A percentile compares a stretch with the other conserved stretches of the same genome.
Evolutionary conservation across 2,113 vertebrate genomes (phyloP).

Genomic region (Calonectris borealis): DNA sequence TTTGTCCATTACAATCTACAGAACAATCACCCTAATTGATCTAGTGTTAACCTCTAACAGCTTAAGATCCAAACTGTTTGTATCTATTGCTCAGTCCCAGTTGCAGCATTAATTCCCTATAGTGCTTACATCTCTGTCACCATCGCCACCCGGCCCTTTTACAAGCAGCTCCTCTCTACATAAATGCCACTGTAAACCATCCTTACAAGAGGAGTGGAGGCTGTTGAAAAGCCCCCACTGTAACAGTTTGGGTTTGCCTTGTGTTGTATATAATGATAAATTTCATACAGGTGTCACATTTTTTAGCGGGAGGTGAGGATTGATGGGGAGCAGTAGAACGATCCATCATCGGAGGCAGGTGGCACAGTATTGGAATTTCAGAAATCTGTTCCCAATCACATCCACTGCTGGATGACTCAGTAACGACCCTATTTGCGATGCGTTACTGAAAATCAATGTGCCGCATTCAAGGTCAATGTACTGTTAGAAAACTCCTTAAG

Average conservation of each 20-base stretch:
- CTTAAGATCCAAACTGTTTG: slow-evolving; percentile 59
- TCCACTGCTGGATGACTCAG: slow-evolving; percentile 84
- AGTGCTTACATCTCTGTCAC: slow-evolving; percentile 71
- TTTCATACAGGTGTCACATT: slow-evolving; percentile 88
- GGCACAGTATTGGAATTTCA: slow-evolving; percentile 93
- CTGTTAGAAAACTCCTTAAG: slow-evolving; percentile 97
- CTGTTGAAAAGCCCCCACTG: slow-evolving; percentile 61
- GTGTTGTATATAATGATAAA: slow-evolving; percentile 84
- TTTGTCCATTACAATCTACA: slow-evolving; percentile 74
- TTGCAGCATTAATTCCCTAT: slow-evolving; percentile 70
- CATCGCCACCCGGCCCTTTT: neutral
- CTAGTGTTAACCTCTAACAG: slow-evolving; percentile 71
- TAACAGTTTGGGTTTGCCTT: slow-evolving; percentile 64
- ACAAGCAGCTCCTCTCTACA: slow-evolving; percentile 47
- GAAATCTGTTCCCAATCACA: slow-evolving; percentile 94
- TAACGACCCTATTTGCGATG: slow-evolving; percentile 90
- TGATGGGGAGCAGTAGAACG: slow-evolving; percentile 83
- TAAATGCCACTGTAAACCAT: slow-evolving; percentile 61
- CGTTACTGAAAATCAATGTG: slow-evolving; percentile 96
- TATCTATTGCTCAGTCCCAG: slow-evolving; percentile 62
- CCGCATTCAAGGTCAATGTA: slow-evolving; percentile 97
- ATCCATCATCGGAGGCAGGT: slow-evolving; percentile 95
- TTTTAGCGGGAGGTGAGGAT: slow-evolving; percentile 83
- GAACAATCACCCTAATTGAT: slow-evolving; percentile 81
- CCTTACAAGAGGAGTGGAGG: slow-evolving; percentile 31